These are phyloP conservation scores for Platyrinchus mystaceus DNA, from an alignment of 2,797 vertebrate genomes.

Conservation along the genomic window DNA sequence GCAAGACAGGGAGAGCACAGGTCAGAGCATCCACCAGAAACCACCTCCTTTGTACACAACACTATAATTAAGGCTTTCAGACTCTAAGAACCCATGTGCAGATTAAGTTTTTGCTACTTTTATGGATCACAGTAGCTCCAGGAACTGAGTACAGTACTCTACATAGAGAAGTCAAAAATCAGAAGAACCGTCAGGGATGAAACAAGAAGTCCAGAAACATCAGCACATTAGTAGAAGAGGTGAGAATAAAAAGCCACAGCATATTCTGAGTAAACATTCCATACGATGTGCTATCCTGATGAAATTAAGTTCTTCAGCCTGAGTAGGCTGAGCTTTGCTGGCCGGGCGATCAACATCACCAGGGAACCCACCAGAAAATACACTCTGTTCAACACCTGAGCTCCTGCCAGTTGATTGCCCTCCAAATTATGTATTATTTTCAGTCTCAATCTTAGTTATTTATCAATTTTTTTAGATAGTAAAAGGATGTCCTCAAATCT, in stretches of 20 bases:
- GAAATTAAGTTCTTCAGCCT: neutral
- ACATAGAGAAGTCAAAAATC: neutral
- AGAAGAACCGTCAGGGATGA: neutral
- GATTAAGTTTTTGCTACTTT: neutral
- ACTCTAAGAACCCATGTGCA: neutral
- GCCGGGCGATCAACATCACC: neutral
- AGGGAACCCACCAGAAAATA: neutral
- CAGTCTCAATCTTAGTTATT: neutral
- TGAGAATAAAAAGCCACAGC: neutral
- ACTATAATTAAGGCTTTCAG: neutral
- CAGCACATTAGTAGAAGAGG: neutral
- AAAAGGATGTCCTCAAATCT: neutral
- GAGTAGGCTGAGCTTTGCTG: neutral
- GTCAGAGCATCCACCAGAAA: neutral
- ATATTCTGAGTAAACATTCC: neutral
- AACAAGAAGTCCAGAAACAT: neutral
- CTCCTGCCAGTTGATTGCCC: neutral
- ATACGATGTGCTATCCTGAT: accelerated
- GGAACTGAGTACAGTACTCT: neutral
- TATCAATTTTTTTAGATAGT: neutral
- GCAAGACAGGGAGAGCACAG: slow-evolving; percentile 55
- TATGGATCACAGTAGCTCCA: neutral
- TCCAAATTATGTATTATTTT: neutral
- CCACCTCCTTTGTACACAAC: neutral
- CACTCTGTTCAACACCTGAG: neutral